These are phyloP conservation scores for Musca vetustissima DNA, from an alignment of 1,140 invertebrate genomes.

Conservation along the genomic window DNA sequence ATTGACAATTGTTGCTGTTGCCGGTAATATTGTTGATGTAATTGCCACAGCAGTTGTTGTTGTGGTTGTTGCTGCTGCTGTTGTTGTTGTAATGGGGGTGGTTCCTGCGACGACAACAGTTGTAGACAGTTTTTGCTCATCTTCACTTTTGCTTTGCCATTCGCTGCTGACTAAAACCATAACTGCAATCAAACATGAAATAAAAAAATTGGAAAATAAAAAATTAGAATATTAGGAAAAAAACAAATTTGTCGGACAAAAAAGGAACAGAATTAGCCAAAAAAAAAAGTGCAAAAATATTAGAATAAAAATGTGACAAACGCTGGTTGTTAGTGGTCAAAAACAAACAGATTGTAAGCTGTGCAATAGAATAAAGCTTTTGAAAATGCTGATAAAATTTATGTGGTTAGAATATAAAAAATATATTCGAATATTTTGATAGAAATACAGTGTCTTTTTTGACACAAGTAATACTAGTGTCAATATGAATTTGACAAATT, in stretches of 20 bases:
- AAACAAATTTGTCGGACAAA: neutral
- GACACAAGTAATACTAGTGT: too few species aligned
- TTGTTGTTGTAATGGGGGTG: conserved; percentile 1
- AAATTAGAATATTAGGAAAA: conserved; percentile 1
- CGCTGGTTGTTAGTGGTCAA: neutral
- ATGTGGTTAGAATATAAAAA: too few species aligned
- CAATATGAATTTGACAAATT: too few species aligned
- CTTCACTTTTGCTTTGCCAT: conserved; percentile 31
- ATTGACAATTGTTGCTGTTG: conserved; percentile 17
- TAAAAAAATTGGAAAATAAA: conserved; percentile 2
- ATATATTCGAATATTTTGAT: too few species aligned
- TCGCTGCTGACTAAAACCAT: conserved; percentile 33
- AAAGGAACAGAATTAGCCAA: neutral
- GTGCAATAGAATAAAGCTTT: too few species aligned
- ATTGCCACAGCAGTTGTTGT: conserved; percentile 1
- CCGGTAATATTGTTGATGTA: conserved; percentile 6
- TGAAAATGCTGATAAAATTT: too few species aligned
- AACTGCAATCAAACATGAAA: too few species aligned
- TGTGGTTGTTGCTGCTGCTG: conserved; percentile 19
- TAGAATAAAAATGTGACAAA: too few species aligned
- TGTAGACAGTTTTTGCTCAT: conserved; percentile 26
- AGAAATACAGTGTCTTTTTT: too few species aligned
- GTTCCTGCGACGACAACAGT: conserved; percentile 9
- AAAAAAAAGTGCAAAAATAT: neutral
- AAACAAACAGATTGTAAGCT: neutral